Conservation (phyloP, 2,888 invertebrate species). For the Callyntrura guangdongensis region DNA sequence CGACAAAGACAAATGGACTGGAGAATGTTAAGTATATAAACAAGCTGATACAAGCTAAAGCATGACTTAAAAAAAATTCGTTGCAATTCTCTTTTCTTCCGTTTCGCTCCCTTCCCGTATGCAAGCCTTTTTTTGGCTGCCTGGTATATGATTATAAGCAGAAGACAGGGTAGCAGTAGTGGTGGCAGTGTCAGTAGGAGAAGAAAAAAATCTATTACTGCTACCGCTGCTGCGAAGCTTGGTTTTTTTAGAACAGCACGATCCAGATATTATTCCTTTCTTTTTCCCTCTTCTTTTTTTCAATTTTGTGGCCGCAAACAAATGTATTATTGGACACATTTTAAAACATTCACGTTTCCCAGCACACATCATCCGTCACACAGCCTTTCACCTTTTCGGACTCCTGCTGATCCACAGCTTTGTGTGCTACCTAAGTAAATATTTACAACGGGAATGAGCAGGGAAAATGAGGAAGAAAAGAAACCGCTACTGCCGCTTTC, state of each 20-base stretch:
- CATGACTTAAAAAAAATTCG: constrained; percentile 31
- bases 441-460: constrained; percentile 71
- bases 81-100: constrained; percentile 55
- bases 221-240: not conserved
- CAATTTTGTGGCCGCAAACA: constrained; percentile 69
- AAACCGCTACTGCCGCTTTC: constrained; percentile 58
- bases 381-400: constrained; percentile 73
- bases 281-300: constrained; percentile 52
- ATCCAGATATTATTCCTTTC: constrained; percentile 64
- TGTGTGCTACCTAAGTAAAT: constrained; percentile 75
- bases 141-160: constrained; percentile 11
- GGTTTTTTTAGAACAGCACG: not conserved
- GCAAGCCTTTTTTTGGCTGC: not conserved
- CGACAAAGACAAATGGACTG: constrained; percentile 75
- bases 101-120: constrained; percentile 15
- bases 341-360: constrained; percentile 71
- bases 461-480: constrained; percentile 63
- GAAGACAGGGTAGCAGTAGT: not conserved
- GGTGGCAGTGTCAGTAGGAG: no score
- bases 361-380: constrained; percentile 44
- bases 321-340: constrained; percentile 73
- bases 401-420: constrained; percentile 70
- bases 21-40: constrained; percentile 69
- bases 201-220: constrained; percentile 50
- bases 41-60: constrained; percentile 66